Conservation (phyloP, 1,140 invertebrate genomes). For the Euwallacea similis region DNA sequence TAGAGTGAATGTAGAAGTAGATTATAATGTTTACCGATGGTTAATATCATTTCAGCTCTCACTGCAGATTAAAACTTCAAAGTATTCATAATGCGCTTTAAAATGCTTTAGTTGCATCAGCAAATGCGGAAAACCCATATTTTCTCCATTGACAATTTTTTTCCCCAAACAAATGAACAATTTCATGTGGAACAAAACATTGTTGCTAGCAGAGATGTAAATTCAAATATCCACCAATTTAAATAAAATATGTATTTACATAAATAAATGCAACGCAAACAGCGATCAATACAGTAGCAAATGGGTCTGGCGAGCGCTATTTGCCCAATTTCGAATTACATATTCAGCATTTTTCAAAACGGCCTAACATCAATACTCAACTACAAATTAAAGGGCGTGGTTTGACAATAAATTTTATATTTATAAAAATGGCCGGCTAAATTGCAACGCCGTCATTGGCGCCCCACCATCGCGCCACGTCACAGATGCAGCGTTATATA, state of each 20-base stretch:
- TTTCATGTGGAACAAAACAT: too few relatives aligned
- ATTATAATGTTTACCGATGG: too few relatives aligned
- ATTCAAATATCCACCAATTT: constrained; percentile 24
- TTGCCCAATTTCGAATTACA: constrained; percentile 29
- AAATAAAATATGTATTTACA: constrained; percentile 29
- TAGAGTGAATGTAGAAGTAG: too few relatives aligned
- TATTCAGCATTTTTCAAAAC: constrained; percentile 30
- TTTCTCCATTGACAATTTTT: too few relatives aligned
- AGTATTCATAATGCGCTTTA: too few relatives aligned
- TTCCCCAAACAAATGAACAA: too few relatives aligned
- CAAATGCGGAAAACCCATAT: too few relatives aligned
- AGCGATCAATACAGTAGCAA: constrained; percentile 15
- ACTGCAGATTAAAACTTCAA: too few relatives aligned
- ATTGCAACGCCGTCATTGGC: constrained; percentile 29
- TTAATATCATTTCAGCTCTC: too few relatives aligned
- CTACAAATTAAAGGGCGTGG: constrained; percentile 34
- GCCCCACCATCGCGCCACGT: constrained; percentile 12
- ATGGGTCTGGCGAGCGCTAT: constrained; percentile 8
- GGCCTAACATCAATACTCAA: constrained; percentile 23
- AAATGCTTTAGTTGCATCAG: too few relatives aligned
- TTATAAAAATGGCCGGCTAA: constrained; percentile 32
- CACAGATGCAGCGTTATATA: constrained; percentile 4
- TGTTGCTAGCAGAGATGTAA: neutral
- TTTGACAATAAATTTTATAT: constrained; percentile 35
- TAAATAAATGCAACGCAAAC: constrained; percentile 20